phyloP scores from a whole-genome alignment of 2,797 vertebrate genomes.

The Morelia viridis region DNA sequence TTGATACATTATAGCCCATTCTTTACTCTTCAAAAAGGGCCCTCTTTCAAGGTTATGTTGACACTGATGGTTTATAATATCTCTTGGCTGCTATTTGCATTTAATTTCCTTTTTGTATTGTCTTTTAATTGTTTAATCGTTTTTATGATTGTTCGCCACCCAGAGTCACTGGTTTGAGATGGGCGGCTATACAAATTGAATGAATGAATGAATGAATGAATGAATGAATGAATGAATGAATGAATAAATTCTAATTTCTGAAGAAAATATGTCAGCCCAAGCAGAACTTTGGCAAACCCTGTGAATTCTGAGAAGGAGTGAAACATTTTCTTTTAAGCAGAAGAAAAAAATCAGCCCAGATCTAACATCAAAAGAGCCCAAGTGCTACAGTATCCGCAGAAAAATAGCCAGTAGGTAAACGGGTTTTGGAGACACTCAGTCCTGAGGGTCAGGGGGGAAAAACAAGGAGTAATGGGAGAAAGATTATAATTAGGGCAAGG shows the following conservation, averaged over 20 bases:
- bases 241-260: neutral
- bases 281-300: neutral
- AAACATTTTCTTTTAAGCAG: neutral
- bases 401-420: neutral
- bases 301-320: neutral
- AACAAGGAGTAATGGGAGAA: too few relatives aligned
- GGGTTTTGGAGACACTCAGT: neutral
- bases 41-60: too few relatives aligned
- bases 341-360: neutral
- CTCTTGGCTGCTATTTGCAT: too few relatives aligned
- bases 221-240: too few relatives aligned
- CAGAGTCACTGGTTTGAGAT: too few relatives aligned
- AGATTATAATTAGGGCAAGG: neutral
- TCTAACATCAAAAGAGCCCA: neutral
- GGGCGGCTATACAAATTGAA: too few relatives aligned
- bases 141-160: too few relatives aligned
- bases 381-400: neutral
- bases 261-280: neutral
- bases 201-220: too few relatives aligned
- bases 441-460: neutral
- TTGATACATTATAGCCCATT: neutral
- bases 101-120: too few relatives aligned
- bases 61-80: neutral
- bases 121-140: too few relatives aligned
- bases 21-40: neutral